Conservation (phyloP, 2,888 invertebrate genomes). For the Petrophora chlorosata region DNA sequence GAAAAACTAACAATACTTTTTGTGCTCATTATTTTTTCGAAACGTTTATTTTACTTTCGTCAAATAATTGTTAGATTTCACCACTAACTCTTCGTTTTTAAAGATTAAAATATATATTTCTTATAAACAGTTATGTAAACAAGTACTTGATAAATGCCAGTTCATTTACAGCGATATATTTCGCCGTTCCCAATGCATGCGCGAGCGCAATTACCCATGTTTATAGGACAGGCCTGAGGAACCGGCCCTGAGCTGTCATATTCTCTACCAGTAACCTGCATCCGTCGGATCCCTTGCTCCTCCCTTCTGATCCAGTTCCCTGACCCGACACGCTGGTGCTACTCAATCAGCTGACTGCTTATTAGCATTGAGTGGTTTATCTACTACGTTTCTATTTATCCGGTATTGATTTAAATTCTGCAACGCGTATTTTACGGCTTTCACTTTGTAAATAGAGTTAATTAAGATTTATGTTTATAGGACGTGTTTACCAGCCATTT, state of each 20-base stretch:
- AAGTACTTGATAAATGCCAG: constrained; percentile 35
- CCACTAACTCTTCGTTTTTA: constrained; percentile 3
- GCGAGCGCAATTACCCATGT: constrained; percentile 37
- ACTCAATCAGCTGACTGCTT: constrained; percentile 16
- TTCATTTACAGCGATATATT: constrained; percentile 43
- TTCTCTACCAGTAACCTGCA: constrained; percentile 46
- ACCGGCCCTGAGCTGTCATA: constrained; percentile 38
- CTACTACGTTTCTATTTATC: constrained; percentile 14
- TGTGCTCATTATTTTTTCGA: no score
- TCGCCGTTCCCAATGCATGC: constrained; percentile 48
- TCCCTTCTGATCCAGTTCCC: constrained; percentile 15
- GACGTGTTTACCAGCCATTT: background rate
- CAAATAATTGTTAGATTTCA: no score
- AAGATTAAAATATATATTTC: constrained; percentile 4
- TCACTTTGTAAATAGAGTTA: constrained; percentile 17
- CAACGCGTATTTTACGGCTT: constrained; percentile 14
- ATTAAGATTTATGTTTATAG: constrained; percentile 22
- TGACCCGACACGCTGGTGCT: constrained; percentile 7
- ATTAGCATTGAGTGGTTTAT: constrained; percentile 23
- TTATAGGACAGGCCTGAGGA: constrained; percentile 44
- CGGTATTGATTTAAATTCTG: constrained; percentile 18
- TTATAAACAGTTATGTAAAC: constrained; percentile 9
- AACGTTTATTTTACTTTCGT: no score
- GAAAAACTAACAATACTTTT: no score
- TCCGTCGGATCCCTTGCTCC: constrained; percentile 30